A percentile compares a stretch with the other conserved stretches of the same genome.
These are phyloP conservation scores for Ostrea edulis DNA, from an alignment of 1,140 invertebrate genomes.

Conservation along the genomic window DNA sequence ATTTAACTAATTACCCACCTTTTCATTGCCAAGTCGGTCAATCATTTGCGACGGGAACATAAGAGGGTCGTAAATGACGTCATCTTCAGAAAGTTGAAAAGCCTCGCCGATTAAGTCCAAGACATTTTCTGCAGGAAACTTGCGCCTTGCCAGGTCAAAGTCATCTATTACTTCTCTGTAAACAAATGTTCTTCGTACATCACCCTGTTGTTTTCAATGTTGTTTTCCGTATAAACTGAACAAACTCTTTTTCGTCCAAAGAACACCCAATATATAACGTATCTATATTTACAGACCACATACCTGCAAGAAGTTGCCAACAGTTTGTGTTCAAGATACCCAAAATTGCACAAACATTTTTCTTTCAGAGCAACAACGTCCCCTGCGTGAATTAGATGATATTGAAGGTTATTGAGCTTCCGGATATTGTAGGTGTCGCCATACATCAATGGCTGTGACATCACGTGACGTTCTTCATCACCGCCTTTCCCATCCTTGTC, in stretches of 20 bases:
- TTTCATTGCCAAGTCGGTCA: slow-evolving; percentile 57
- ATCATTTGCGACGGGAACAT: slow-evolving; percentile 63
- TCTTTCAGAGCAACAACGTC: slow-evolving; percentile 94
- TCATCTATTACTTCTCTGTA: slow-evolving; percentile 64
- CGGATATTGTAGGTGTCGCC: slow-evolving; percentile 84
- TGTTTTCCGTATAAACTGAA: neutral
- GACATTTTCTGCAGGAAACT: slow-evolving; percentile 59
- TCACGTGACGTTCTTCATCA: slow-evolving; percentile 61
- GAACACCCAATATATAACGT: too few species aligned
- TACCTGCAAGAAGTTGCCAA: slow-evolving; percentile 65
- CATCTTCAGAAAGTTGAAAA: slow-evolving; percentile 67
- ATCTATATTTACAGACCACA: too few species aligned
- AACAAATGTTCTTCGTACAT: neutral
- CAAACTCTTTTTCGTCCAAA: neutral
- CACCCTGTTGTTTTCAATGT: neutral
- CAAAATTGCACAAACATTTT: slow-evolving; percentile 96
- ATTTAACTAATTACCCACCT: slow-evolving; percentile 7
- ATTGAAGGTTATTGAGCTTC: slow-evolving; percentile 90
- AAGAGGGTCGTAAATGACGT: slow-evolving; percentile 61
- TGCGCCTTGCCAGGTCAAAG: slow-evolving; percentile 56
- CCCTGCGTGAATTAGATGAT: slow-evolving; percentile 87
- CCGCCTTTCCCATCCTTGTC: slow-evolving; percentile 57
- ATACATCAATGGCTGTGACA: slow-evolving; percentile 65
- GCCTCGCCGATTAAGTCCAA: slow-evolving; percentile 60
- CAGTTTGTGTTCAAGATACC: slow-evolving; percentile 96